These are phyloP conservation scores for Arnoldichthys spilopterus DNA, from an alignment of 2,797 vertebrate genomes.

Conservation along the genomic window DNA sequence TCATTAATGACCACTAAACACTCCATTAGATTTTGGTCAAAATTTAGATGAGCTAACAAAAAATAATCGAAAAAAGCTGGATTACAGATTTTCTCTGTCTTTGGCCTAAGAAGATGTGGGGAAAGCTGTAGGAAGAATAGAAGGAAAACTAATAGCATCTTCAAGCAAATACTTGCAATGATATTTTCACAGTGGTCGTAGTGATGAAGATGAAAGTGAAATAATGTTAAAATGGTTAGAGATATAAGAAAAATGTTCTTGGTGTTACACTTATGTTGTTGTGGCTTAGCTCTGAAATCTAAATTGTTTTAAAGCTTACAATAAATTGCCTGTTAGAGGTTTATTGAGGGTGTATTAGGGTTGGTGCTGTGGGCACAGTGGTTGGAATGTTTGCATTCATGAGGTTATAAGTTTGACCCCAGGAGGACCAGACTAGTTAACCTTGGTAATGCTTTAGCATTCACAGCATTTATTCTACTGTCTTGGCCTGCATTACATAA, in stretches of 20 bases:
- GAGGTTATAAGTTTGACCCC: slow-evolving; percentile 25
- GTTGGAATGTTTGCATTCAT: slow-evolving; percentile 44
- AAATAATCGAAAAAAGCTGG: background rate
- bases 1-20: background rate
- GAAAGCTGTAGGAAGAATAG: background rate
- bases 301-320: background rate
- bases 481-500: slow-evolving; percentile 61
- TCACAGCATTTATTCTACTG: slow-evolving; percentile 61
- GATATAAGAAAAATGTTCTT: slow-evolving; percentile 3
- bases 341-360: background rate
- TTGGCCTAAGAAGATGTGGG: background rate
- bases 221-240: background rate
- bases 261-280: slow-evolving; percentile 53
- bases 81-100: background rate
- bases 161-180: background rate
- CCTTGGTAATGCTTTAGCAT: slow-evolving; percentile 58
- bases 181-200: background rate
- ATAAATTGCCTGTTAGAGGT: slow-evolving; percentile 12
- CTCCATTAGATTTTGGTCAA: background rate
- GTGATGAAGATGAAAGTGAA: no score
- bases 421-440: background rate
- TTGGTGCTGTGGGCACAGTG: slow-evolving; percentile 2
- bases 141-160: background rate
- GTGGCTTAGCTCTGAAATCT: slow-evolving; percentile 37
- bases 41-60: background rate